phyloP scores from a whole-genome alignment of 1,140 invertebrate species.

The Portunus trituberculatus region DNA sequence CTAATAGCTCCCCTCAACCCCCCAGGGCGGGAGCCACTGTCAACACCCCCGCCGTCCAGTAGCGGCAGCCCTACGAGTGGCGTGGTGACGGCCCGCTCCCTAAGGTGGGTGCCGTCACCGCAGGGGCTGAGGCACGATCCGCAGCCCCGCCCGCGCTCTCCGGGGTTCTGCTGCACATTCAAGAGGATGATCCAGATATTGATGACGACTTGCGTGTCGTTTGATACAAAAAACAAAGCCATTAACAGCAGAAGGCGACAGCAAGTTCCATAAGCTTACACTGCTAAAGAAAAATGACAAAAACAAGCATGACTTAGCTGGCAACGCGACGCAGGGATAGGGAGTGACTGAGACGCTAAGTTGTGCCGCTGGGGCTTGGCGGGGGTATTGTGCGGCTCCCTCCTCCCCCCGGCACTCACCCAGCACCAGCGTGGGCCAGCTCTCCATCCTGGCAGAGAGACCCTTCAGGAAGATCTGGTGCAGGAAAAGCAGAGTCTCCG shows the following conservation, averaged over 20 bases:
- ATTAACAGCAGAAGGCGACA: background rate
- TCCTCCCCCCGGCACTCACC: conserved; percentile 82
- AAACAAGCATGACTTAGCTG: conserved; percentile 1
- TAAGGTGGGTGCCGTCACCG: background rate
- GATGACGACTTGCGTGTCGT: background rate
- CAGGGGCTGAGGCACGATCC: background rate
- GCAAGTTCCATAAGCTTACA: background rate
- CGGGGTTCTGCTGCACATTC: background rate
- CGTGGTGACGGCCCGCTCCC: background rate
- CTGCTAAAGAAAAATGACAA: background rate
- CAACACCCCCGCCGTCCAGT: background rate
- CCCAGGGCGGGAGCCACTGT: background rate
- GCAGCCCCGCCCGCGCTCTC: background rate
- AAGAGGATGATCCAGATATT: background rate
- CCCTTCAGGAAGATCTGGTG: conserved; percentile 98
- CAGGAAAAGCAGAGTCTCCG: conserved; percentile 95
- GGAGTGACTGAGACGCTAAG: background rate
- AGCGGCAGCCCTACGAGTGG: background rate
- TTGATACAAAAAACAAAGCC: background rate
- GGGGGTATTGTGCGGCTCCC: conserved; percentile 23
- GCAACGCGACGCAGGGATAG: background rate
- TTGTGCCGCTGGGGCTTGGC: background rate
- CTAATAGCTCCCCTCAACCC: background rate
- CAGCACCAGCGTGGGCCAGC: conserved; percentile 94
- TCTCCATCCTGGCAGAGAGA: conserved; percentile 94